Conservation (phyloP, 1,140 invertebrate species). For the Choristoneura fumiferana region DNA sequence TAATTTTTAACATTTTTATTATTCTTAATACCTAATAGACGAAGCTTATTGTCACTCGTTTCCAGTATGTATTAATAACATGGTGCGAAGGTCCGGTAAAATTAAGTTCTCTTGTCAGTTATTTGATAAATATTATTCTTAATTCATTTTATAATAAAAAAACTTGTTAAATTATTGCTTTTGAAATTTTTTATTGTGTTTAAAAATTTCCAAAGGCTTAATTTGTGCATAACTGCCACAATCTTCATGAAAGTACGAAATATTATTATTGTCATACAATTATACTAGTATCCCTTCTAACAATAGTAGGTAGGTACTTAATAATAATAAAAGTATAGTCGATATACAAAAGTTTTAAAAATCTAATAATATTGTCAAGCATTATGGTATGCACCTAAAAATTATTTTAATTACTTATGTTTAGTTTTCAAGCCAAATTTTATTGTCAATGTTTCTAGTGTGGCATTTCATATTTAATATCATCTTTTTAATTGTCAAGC, state of each 20-base stretch:
- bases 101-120: too few relatives aligned
- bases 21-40: background rate
- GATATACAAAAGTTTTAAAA: slow-evolving; percentile 13
- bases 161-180: too few relatives aligned
- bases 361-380: slow-evolving; percentile 22
- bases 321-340: slow-evolving; percentile 15
- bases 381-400: slow-evolving; percentile 14
- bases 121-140: too few relatives aligned
- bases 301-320: slow-evolving; percentile 7
- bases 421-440: slow-evolving; percentile 17
- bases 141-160: too few relatives aligned
- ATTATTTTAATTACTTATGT: slow-evolving; percentile 24
- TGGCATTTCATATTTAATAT: slow-evolving; percentile 25
- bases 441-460: slow-evolving; percentile 39
- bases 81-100: too few relatives aligned
- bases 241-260: too few relatives aligned
- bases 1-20: background rate
- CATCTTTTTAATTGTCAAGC: slow-evolving; percentile 7
- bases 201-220: too few relatives aligned
- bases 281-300: background rate
- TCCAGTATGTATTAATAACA: too few relatives aligned
- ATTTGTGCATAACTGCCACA: too few relatives aligned
- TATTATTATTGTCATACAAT: slow-evolving; percentile 3
- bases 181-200: too few relatives aligned
- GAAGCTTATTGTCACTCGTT: background rate